Base-by-base conservation (phyloP, 1,140 invertebrate species). In the Agraylea sexmaculata region DNA sequence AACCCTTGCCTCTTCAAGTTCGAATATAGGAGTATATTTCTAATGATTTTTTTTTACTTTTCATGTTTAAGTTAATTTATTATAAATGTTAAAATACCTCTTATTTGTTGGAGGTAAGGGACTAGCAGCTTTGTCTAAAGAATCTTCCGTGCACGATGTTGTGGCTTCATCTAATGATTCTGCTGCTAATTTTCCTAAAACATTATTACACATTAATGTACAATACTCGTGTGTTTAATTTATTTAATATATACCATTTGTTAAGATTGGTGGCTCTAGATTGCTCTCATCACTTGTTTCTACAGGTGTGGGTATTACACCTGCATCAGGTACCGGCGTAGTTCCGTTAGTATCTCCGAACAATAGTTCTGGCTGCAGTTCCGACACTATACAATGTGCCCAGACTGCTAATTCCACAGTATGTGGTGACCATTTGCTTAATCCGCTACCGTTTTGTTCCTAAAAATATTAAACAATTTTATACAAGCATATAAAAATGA, bases 371-470 rank as follows among this genome's bases (percentile, higher is more conserved):
- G 87, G 85, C 57, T 86, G 81, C 47, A 87, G 57, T 49, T 91
- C 84, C 27, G 78, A 77, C 31, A 85, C 75, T 20, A 91, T 76
- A 56, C 83, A 87, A 62, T 91, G 87, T 40, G 87, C 83, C 87
- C 87, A 94, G 29, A 94, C 57, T 4, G 88, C 85, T 49, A 91
- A 58, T 61, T 94, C 89, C 17, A 94, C 84, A 56, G 74, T 72
- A 62, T 88, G 86, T n/a, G 84, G 80, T 41, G 75, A 86, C 84
- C 85, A 89, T 53, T 67, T 60, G 22, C 62, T 65, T 8, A 36
- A 34, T 18, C 64, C 57, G 23, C 56, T 73, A 46, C 65, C 60
- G 52, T 66, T 61, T 59, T 64, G 60, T 59, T 72, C 66, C 74
- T 70, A 15, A 25, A 21, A 43, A 5, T 22, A 37, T 17, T 45